Evolutionary conservation across 2,888 invertebrate genomes (phyloP).

Genomic region (Drosophila kokeensis): DNA sequence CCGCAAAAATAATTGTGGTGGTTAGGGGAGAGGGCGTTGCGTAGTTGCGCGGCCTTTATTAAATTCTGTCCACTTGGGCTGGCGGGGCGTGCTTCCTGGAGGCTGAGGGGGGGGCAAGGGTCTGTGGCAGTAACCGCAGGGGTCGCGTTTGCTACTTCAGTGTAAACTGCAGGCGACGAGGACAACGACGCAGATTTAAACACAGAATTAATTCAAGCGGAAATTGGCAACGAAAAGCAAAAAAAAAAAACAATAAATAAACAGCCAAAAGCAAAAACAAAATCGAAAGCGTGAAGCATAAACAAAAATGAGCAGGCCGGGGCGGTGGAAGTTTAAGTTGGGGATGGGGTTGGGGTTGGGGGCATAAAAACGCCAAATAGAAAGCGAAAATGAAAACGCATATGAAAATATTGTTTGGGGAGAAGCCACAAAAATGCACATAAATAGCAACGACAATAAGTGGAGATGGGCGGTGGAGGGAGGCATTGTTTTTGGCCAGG

Average conservation of each 20-base stretch:
- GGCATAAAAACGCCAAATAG: conserved; percentile 49
- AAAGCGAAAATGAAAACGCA: conserved; percentile 73
- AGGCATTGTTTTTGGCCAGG: conserved; percentile 16
- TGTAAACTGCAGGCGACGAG: conserved; percentile 54
- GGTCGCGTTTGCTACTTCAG: conserved; percentile 66
- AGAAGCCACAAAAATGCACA: conserved; percentile 77
- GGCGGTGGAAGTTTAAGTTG: conserved; percentile 1
- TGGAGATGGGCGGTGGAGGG: background rate
- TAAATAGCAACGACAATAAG: conserved; percentile 66
- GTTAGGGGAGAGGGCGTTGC: conserved; percentile 4
- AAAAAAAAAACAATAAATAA: conserved; percentile 25
- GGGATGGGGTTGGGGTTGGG: background rate
- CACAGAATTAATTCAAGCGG: conserved; percentile 82
- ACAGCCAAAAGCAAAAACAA: conserved; percentile 53
- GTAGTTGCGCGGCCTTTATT: conserved; percentile 59
- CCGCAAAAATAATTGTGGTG: background rate
- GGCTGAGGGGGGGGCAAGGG: background rate
- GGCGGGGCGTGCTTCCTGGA: conserved; percentile 7
- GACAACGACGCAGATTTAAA: conserved; percentile 70
- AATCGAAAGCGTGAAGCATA: conserved; percentile 80
- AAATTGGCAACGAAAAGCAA: conserved; percentile 71
- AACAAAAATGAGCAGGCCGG: conserved; percentile 57
- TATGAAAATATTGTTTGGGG: conserved; percentile 40
- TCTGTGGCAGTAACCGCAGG: conserved; percentile 64
- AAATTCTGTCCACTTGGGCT: conserved; percentile 54